These are phyloP conservation scores for Leptinotarsa peninsularis DNA, from an alignment of 2,888 invertebrate genomes.

Conservation along the genomic window DNA sequence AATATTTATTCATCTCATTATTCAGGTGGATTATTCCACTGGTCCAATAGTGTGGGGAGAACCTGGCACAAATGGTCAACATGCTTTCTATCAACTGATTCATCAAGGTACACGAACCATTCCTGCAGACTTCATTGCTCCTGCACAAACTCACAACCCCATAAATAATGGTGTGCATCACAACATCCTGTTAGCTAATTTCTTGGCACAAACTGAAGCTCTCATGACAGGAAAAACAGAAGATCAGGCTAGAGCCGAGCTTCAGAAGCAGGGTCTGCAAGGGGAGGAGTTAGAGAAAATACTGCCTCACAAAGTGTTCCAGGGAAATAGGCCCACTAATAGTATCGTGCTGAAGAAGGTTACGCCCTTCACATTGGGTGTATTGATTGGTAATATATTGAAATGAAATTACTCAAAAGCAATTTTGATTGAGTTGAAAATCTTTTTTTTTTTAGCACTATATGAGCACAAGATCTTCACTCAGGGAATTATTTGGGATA, in stretches of 20 bases:
- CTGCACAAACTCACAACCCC: slow-evolving; percentile 92
- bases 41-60: slow-evolving; percentile 97
- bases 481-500: slow-evolving; percentile 99
- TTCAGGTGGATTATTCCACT: slow-evolving; percentile 70
- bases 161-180: slow-evolving; percentile 86
- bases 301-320: slow-evolving; percentile 95
- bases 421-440: slow-evolving; percentile 16
- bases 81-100: slow-evolving; percentile 99
- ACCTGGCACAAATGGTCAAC: slow-evolving; percentile 99
- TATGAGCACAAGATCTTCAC: slow-evolving; percentile 99
- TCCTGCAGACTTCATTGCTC: slow-evolving; percentile 97
- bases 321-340: slow-evolving; percentile 97
- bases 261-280: slow-evolving; percentile 82
- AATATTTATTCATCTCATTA: background rate
- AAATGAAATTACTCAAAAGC: too few species aligned
- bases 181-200: slow-evolving; percentile 95
- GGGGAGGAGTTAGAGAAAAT: slow-evolving; percentile 81
- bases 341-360: slow-evolving; percentile 92
- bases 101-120: slow-evolving; percentile 91
- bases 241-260: slow-evolving; percentile 79
- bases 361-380: slow-evolving; percentile 93
- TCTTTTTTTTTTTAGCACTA: slow-evolving; percentile 75
- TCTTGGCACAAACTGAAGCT: slow-evolving; percentile 98
- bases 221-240: slow-evolving; percentile 79
- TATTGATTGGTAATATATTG: slow-evolving; percentile 82